phyloP scores from a whole-genome alignment of 2,797 vertebrate species.

The Lateolabrax maculatus region DNA sequence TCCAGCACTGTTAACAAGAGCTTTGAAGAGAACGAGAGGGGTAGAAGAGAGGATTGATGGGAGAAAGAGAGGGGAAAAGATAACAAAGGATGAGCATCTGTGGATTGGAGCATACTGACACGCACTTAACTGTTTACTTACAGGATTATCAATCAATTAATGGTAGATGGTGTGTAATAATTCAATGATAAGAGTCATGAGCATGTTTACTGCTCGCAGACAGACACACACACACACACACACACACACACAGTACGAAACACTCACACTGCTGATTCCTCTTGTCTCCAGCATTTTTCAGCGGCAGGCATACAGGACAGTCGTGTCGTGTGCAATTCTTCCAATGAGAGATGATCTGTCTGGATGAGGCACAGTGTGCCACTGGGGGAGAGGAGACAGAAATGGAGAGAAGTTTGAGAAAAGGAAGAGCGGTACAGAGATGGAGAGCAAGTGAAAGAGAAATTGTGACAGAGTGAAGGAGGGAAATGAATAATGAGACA shows the following conservation, averaged over 20 bases:
- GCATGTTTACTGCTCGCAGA: neutral
- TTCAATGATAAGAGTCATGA: neutral
- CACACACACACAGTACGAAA: neutral
- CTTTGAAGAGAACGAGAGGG: constrained; percentile 74
- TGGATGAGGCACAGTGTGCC: constrained; percentile 97
- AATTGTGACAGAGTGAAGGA: constrained; percentile 29
- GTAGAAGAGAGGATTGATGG: neutral
- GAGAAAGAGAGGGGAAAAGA: neutral
- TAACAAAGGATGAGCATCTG: neutral
- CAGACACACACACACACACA: neutral
- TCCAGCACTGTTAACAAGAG: constrained; percentile 91
- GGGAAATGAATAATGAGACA: constrained; percentile 39
- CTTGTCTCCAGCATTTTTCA: constrained; percentile 99
- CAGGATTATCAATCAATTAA: neutral
- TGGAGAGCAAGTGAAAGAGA: constrained; percentile 26
- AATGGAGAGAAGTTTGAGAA: constrained; percentile 29
- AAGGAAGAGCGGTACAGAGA: neutral
- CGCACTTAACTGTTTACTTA: neutral
- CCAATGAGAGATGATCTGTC: constrained; percentile 99
- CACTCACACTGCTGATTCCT: constrained; percentile 96
- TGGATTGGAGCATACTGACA: neutral
- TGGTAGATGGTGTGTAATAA: neutral
- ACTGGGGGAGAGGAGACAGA: constrained; percentile 80
- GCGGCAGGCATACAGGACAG: constrained; percentile 97
- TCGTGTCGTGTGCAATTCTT: constrained; percentile 99